Conservation (phyloP, 2,888 invertebrate species). For the Oscheius sp. region DNA sequence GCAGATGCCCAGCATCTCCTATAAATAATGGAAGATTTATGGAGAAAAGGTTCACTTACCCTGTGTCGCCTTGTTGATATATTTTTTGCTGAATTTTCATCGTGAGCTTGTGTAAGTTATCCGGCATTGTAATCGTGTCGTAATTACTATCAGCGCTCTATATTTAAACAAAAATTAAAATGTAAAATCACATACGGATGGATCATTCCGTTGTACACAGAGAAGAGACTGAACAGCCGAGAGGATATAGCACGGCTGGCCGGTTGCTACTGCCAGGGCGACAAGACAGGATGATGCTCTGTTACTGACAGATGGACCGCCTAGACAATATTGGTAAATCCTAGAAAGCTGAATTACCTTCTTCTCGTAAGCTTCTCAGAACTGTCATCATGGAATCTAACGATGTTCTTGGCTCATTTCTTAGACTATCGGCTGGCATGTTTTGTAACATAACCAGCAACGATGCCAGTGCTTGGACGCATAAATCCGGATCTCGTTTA, state of each 20-base stretch:
- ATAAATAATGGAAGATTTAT: not conserved
- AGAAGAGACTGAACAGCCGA: constrained; percentile 55
- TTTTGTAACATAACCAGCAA: constrained; percentile 77
- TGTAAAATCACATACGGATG: constrained; percentile 7
- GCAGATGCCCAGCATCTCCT: constrained; percentile 45
- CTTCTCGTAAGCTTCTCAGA: constrained; percentile 77
- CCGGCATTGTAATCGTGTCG: constrained; percentile 59
- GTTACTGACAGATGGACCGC: constrained; percentile 80
- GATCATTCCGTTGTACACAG: constrained; percentile 37
- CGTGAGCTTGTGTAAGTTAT: constrained; percentile 61
- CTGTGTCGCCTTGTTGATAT: constrained; percentile 32
- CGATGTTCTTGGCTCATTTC: constrained; percentile 84
- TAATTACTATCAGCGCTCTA: constrained; percentile 50
- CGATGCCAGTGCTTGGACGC: constrained; percentile 86
- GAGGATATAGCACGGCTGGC: constrained; percentile 78
- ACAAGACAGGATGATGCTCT: constrained; percentile 91
- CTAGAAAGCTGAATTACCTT: constrained; percentile 40
- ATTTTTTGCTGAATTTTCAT: constrained; percentile 60
- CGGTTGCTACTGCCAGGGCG: constrained; percentile 90
- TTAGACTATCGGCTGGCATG: constrained; percentile 81
- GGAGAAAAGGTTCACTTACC: constrained; percentile 10
- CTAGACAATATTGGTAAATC: constrained; percentile 26
- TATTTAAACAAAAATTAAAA: not conserved
- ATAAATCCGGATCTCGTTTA: constrained; percentile 85
- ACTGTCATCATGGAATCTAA: constrained; percentile 85